Evolutionary conservation across 1,140 invertebrate genomes (phyloP), one percentile per base, ranked within the genome.

Genomic region (Ceratitis capitata): DNA sequence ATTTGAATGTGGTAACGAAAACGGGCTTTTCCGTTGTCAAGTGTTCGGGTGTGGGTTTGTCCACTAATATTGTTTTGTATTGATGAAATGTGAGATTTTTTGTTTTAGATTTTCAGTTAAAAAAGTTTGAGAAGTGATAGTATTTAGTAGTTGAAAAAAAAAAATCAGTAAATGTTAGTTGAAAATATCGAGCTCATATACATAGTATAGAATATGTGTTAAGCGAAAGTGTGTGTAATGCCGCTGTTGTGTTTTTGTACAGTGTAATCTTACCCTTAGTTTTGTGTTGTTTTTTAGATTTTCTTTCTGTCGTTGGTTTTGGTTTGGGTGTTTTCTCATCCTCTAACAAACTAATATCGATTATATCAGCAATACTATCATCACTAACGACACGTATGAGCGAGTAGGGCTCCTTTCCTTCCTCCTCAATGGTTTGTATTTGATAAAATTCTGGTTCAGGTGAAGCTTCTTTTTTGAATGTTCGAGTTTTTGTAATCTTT

Each of bases 361-460:
- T 91, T 51, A 91, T 87, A 86, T 92, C 88, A 53, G 91, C 89
- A 85, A 89, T 91, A 56, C 87, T 89, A 61, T 89, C 90, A 87
- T 91, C 90, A 86, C 89, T 91, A 35, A 91, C 88, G 85, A 90
- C 89, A 51, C 89, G 88, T 23, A 93, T 89, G 83, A 86, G 88
- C 85, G 89, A 92, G 86, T 87, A 88, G 87, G 89, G 89, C 86
- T 91, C 92, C 88, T 92, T 87, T 84, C 90, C 89, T 86, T 93
- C 91, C 88, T 92, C 92, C 86, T 93, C 92, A 29, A 92, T 85
- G 23, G 92, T 92, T 86, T 89, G 87, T 84, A 93, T 91, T 89
- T 92, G 91, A 83, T 90, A 92, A 82, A 88, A 89, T 88, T 92
- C 88, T 7, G 91, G 89, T 29, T 91, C 88, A 3, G 88, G 85